These are phyloP conservation scores for Hofmannophila pseudospretella DNA, from an alignment of 2,888 invertebrate genomes.

Conservation along the genomic window DNA sequence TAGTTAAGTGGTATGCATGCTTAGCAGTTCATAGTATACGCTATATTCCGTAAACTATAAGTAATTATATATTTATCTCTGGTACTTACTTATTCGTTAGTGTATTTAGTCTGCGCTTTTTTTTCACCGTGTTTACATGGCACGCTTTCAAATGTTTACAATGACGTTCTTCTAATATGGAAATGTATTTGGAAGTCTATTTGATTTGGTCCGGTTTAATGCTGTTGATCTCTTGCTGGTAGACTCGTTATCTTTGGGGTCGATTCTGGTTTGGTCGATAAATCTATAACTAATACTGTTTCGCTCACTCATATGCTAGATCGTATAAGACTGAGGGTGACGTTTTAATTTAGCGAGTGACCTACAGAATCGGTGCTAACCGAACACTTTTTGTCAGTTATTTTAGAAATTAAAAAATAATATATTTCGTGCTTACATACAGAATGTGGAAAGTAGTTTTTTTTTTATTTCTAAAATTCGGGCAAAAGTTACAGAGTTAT, in stretches of 20 bases:
- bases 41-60: constrained; percentile 59
- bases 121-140: constrained; percentile 61
- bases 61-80: constrained; percentile 60
- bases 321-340: too few species aligned
- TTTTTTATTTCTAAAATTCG: too few species aligned
- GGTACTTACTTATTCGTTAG: constrained; percentile 74
- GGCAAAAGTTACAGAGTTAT: too few species aligned
- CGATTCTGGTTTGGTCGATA: too few species aligned
- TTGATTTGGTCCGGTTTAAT: constrained; percentile 29
- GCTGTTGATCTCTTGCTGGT: background rate
- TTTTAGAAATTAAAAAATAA: too few species aligned
- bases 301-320: too few species aligned
- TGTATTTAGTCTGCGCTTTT: constrained; percentile 55
- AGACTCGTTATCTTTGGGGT: background rate
- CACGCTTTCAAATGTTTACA: constrained; percentile 79
- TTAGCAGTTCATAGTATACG: constrained; percentile 74
- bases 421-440: too few species aligned
- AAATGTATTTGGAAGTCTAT: constrained; percentile 59
- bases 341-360: too few species aligned
- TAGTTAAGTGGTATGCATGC: constrained; percentile 72
- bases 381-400: too few species aligned
- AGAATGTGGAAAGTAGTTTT: too few species aligned
- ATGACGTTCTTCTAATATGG: constrained; percentile 33
- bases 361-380: too few species aligned
- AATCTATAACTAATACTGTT: too few species aligned